These are phyloP conservation scores for Poecilia latipinna DNA, from an alignment of 2,113 vertebrate genomes.

Conservation along the genomic window DNA sequence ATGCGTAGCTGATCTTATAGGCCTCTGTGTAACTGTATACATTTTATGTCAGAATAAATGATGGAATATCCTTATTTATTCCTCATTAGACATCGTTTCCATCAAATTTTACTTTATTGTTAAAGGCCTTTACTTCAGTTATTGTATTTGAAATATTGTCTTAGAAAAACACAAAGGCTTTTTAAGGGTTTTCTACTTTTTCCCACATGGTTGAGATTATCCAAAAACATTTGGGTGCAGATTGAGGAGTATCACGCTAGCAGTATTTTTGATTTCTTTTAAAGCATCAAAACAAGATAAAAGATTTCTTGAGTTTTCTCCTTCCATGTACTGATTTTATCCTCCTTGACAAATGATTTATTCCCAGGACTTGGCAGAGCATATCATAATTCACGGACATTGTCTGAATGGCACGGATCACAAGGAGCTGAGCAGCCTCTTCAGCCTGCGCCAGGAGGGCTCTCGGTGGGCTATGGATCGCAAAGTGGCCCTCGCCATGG, in stretches of 20 bases:
- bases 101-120: not conserved
- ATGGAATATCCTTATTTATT: not conserved
- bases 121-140: no score
- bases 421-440: slow-evolving; percentile 73
- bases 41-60: not conserved
- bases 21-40: not conserved
- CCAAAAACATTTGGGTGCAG: not conserved
- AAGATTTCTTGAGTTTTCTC: not conserved
- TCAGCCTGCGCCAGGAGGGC: slow-evolving; percentile 69
- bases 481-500: slow-evolving; percentile 74
- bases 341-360: not conserved
- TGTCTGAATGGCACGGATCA: slow-evolving; percentile 66
- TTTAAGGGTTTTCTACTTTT: no score
- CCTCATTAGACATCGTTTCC: not conserved
- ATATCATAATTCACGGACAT: slow-evolving; percentile 76
- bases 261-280: not conserved
- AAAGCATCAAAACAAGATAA: not conserved
- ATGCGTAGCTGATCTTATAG: not conserved
- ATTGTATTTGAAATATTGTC: not conserved
- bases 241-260: not conserved
- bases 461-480: slow-evolving; percentile 72
- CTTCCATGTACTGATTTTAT: slow-evolving; percentile 4
- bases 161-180: not conserved
- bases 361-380: slow-evolving; percentile 77
- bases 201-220: not conserved